Base-by-base conservation (phyloP, 92 coral and sea anemone genomes). In the Parazoanthus atlanticus region DNA sequence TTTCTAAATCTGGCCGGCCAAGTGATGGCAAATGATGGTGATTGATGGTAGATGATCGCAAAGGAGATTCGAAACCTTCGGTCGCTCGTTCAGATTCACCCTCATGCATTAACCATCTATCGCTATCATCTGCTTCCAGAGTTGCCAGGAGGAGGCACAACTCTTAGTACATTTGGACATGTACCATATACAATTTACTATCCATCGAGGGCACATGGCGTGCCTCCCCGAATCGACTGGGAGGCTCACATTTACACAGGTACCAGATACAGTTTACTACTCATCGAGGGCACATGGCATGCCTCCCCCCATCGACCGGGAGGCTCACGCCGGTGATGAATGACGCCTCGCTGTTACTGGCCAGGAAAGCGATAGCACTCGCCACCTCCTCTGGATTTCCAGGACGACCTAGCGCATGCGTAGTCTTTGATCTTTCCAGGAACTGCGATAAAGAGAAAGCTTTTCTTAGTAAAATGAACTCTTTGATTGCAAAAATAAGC, bases 151-250 rank as follows among this genome's bases (percentile, higher is more conserved):
- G 38, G 56, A 49, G 13, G 11, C 56, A 49, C 6, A 67, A 67
- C 32, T 23, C 73, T 29, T 23, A 0, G 73, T 19, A 16, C 25
- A 49, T 67, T 36, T 36, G 4, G 38, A 0, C 38, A 36, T 36
- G 38, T 36, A 36, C 38, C 38, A 36, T 2, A 36, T 36, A 88
- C 36, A 86, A 0, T 36, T 36, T 36, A 36, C 38, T 71, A 1
- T 5, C 67, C 72, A 93, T 73, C 96, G 92, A 3, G 96, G 93
- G 32, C 94, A 93, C 96, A 93, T 92, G 19, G 96, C 96, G 67
- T 93, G 96, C 46, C 96, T 86, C 32, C 96, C 96, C 6, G 95
- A 95, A 28, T 94, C 95, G 31, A 94, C 95, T 4, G 96, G 96
- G 12, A 94, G 74, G 2, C 91, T n/a, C n/a, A n/a, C n/a, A n/a